phyloP scores from a whole-genome alignment of 2,888 invertebrate species.

The Caenorhabditis sp. region DNA sequence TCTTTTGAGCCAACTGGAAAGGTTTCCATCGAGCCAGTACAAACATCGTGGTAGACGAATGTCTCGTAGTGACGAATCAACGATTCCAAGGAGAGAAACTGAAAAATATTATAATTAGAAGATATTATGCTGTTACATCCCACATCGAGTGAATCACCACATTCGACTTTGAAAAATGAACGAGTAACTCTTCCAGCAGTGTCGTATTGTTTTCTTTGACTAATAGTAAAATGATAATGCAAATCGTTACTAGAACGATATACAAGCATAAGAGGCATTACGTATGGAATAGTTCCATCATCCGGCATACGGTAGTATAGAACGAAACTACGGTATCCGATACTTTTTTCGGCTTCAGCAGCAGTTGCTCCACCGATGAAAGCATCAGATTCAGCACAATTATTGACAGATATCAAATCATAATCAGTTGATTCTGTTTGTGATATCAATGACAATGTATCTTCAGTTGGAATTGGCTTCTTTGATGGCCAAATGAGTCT shows the following conservation, averaged over 20 bases:
- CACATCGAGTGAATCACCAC: conserved; percentile 7
- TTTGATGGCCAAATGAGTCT: conserved; percentile 5
- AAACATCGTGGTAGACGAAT: conserved; percentile 18
- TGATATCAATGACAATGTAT: neutral
- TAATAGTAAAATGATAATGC: conserved; percentile 15
- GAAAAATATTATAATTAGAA: neutral
- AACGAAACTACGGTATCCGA: conserved; percentile 22
- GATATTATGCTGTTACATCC: neutral
- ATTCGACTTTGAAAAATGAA: conserved; percentile 16
- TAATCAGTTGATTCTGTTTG: neutral
- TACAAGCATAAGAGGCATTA: conserved; percentile 15
- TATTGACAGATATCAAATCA: neutral
- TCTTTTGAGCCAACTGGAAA: conserved; percentile 11
- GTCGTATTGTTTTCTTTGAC: conserved; percentile 9
- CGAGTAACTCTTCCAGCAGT: neutral
- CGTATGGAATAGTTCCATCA: conserved; percentile 10
- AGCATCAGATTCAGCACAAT: neutral
- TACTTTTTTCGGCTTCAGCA: conserved; percentile 7
- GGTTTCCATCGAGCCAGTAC: conserved; percentile 13
- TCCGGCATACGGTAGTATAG: conserved; percentile 19
- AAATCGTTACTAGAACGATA: conserved; percentile 15
- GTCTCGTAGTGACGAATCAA: conserved; percentile 26
- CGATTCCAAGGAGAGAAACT: conserved; percentile 16
- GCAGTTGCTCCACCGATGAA: conserved; percentile 24
- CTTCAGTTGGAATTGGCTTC: neutral